Evolutionary conservation across 2,888 invertebrate species (phyloP), one percentile per base, ranked within the genome.

Genomic region (Pristionchus exspectatus): DNA sequence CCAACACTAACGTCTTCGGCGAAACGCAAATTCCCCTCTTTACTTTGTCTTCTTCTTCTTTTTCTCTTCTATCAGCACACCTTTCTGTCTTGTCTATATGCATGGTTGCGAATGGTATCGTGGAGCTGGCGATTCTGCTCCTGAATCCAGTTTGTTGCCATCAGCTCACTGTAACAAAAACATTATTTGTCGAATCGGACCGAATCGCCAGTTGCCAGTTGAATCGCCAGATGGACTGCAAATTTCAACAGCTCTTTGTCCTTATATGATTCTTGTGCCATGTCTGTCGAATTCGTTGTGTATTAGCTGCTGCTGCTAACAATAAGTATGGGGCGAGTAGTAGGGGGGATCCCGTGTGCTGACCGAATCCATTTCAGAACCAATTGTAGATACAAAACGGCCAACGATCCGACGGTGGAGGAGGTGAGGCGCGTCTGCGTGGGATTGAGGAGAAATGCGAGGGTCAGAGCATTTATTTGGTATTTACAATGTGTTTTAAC

Each of bases 371-470:
- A 84, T 54, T 84, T 59, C 84, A 84, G 84, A 54, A 59, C 86
- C 86, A 54, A 86, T 90, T 93, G 90, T 44, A 96, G 98, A 12
- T 99, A 99, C 96, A 99, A 98, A 96, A 98, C 98, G 95, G 97
- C 97, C 81, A 96, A 98, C 89, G 99, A 99, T 96, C 99, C 99
- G 14, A 99, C 99, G 4, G 97, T 98, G 4, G 99, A 99, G 69
- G 99, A 99, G 96, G 98, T 99, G 0, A 98, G 98, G 95, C 98
- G 99, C 95, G 96, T 99, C 38, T 99, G 99, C 95, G 97, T 97
- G 54, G 98, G 98, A 0, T 96, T 99, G 92, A 96, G 99, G 21
- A 96, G 98, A 92, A 98, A 98, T 96, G 99, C 99, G 9, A 99
- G 99, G 96, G 99, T 99, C 16, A 74, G 74, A 1, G 14, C 5